These are phyloP conservation scores for Drosophila mauritiana DNA, from an alignment of 1,140 invertebrate species.

Conservation along the genomic window DNA sequence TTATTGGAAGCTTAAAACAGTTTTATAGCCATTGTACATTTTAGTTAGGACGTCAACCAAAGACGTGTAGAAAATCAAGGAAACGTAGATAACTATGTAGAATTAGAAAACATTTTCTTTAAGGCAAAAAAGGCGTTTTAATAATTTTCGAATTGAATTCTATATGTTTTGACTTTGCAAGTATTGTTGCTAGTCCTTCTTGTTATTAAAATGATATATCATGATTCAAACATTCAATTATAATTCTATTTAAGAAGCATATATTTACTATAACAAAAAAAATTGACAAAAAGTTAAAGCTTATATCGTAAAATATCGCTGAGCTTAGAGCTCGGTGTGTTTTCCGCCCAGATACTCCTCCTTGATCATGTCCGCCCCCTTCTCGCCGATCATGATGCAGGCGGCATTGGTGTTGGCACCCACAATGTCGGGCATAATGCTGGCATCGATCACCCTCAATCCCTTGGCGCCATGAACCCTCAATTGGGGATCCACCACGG, in stretches of 20 bases:
- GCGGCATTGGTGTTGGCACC: conserved; percentile 92
- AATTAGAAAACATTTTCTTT: no score
- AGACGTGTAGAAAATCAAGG: background rate
- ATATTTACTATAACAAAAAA: conserved; percentile 15
- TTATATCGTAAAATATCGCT: conserved; percentile 22
- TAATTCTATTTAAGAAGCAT: background rate
- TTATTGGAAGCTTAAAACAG: conserved; percentile 8
- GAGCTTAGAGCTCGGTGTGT: conserved; percentile 59
- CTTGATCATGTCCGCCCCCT: conserved; percentile 90
- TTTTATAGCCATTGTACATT: conserved; percentile 3
- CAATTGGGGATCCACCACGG: conserved; percentile 89
- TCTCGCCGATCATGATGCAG: conserved; percentile 92
- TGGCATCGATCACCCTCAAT: conserved; percentile 92
- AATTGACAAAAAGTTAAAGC: background rate
- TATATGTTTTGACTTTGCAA: background rate
- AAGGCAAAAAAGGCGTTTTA: no score
- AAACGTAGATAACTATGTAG: background rate
- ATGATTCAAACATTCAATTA: background rate
- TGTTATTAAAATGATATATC: no score
- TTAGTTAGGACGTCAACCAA: conserved; percentile 2
- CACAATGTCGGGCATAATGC: conserved; percentile 91
- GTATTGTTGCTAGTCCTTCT: no score
- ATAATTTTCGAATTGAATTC: no score
- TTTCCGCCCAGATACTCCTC: conserved; percentile 78
- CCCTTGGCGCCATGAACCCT: conserved; percentile 88